phyloP scores from a whole-genome alignment of 2,797 vertebrate species.

The Tokudaia tokunoshimensis region DNA sequence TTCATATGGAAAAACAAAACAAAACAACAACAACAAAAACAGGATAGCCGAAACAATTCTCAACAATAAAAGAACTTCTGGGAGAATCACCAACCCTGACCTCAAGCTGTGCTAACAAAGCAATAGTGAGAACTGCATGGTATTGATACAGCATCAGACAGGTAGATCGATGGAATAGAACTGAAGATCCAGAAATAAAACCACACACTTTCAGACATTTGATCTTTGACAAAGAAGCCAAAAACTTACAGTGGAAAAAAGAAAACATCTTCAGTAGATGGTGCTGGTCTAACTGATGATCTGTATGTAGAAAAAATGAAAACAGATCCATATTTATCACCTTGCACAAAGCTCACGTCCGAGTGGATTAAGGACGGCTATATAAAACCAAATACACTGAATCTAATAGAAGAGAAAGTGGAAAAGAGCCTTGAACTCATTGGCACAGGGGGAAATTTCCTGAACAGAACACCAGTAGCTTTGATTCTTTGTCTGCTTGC shows the following conservation, averaged over 20 bases:
- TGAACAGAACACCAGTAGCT: background rate
- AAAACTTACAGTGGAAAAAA: background rate
- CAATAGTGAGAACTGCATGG: too few relatives aligned
- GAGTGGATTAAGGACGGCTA: background rate
- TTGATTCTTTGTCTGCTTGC: background rate
- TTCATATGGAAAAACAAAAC: too few relatives aligned
- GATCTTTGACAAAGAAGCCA: background rate
- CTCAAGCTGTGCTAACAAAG: too few relatives aligned
- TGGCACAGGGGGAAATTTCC: background rate
- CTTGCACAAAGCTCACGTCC: background rate
- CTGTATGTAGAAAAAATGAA: background rate
- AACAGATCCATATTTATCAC: background rate
- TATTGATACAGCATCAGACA: background rate
- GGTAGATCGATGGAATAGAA: background rate
- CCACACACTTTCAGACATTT: background rate
- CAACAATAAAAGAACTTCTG: too few relatives aligned
- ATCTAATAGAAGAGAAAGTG: background rate
- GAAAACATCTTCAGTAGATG: background rate
- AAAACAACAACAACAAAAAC: too few relatives aligned
- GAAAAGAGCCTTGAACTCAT: background rate
- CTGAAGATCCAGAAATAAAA: background rate
- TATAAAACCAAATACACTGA: background rate
- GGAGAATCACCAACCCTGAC: too few relatives aligned
- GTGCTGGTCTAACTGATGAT: background rate
- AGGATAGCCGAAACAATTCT: too few relatives aligned